These are phyloP conservation scores for Agrotis puta DNA, from an alignment of 2,888 invertebrate species.

Conservation along the genomic window DNA sequence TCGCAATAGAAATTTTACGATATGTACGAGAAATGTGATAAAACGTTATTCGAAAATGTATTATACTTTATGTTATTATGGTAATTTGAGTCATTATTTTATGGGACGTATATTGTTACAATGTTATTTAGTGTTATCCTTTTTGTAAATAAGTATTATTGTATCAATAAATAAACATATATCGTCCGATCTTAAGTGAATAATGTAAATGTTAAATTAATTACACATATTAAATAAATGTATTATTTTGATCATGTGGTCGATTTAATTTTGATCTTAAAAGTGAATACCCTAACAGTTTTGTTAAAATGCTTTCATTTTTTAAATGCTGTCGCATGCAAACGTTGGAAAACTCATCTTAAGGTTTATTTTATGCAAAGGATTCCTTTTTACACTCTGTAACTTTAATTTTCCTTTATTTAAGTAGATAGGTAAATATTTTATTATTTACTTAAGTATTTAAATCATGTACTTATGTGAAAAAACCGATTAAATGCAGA, in stretches of 20 bases:
- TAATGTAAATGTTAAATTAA: constrained; percentile 58
- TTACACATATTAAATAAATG: constrained; percentile 56
- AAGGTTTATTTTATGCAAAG: too few species aligned
- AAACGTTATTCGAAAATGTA: constrained; percentile 72
- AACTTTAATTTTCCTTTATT: too few species aligned
- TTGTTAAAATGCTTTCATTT: neutral
- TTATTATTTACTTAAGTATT: too few species aligned
- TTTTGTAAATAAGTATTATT: constrained; percentile 77
- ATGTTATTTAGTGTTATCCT: constrained; percentile 79
- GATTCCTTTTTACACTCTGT: too few species aligned
- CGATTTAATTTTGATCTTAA: constrained; percentile 21
- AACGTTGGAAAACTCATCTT: too few species aligned
- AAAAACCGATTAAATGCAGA: too few species aligned
- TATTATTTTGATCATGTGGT: constrained; percentile 56
- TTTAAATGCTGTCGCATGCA: neutral
- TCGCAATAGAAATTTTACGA: constrained; percentile 73
- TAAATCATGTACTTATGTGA: too few species aligned
- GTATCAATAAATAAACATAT: constrained; percentile 65
- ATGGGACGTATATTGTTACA: constrained; percentile 75
- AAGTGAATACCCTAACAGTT: neutral
- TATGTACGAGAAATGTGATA: constrained; percentile 77
- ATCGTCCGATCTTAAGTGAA: constrained; percentile 62
- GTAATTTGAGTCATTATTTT: constrained; percentile 84
- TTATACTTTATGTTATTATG: constrained; percentile 70
- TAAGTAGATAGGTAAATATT: neutral